Percentiles rank a stretch among this genome's conserved stretches.
These are phyloP conservation scores for Sylvilagus floridanus DNA, from an alignment of 2,797 vertebrate genomes.

Conservation along the genomic window DNA sequence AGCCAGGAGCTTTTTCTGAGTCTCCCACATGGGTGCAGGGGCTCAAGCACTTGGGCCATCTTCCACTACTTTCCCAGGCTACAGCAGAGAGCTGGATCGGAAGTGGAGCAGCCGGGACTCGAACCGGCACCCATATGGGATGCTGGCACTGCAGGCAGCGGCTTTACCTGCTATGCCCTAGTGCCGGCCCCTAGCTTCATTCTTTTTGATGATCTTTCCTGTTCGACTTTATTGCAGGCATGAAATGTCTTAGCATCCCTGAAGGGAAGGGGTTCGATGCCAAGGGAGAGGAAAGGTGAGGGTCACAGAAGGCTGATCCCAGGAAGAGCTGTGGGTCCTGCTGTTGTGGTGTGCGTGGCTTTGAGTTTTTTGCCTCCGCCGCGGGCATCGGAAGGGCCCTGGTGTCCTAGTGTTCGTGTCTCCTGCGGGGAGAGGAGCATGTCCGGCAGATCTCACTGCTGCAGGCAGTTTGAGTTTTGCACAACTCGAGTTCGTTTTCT, in stretches of 20 bases:
- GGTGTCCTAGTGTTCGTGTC: background rate
- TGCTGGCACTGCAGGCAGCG: too few relatives aligned
- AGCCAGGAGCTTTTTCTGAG: too few relatives aligned
- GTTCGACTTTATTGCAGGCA: conserved; percentile 1
- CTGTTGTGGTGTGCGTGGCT: background rate
- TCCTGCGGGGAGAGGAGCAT: background rate
- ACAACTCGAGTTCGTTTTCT: conserved; percentile 16
- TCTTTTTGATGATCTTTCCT: background rate
- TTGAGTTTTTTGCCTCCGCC: background rate
- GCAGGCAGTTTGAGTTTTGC: background rate
- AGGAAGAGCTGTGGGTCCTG: fast-evolving
- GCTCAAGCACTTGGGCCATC: too few relatives aligned
- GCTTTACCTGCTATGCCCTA: too few relatives aligned
- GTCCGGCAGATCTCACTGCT: background rate
- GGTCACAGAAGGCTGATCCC: background rate
- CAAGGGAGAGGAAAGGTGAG: background rate
- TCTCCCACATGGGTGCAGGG: too few relatives aligned
- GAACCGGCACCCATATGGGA: too few relatives aligned
- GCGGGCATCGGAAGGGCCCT: background rate
- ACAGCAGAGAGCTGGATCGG: too few relatives aligned
- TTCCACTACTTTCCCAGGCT: too few relatives aligned
- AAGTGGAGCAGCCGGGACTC: too few relatives aligned
- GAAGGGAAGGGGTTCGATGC: background rate
- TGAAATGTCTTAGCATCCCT: background rate
- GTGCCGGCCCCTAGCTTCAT: background rate